Base-by-base conservation (phyloP, 1,140 invertebrate species). In the Apis florea region DNA sequence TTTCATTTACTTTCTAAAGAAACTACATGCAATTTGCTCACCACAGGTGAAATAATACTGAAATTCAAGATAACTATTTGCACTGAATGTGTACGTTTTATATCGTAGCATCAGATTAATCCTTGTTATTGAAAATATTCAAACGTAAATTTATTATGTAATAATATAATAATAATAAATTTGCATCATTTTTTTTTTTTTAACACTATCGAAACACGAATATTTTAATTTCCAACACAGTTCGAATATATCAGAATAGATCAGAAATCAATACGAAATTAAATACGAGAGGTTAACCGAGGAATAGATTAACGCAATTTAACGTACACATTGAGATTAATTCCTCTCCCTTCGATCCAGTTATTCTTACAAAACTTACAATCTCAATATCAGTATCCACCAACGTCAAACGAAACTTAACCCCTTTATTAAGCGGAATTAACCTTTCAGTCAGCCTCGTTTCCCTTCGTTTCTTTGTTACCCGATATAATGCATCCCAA, bases 391-490 rank as follows among this genome's bases (percentile, higher is more conserved):
- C 31, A 31, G 53, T 61, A 79, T 40, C 61, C 31, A 40, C 17
- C 3, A 31, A n/a, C n/a, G n/a, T 12, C 40, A 17, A 21, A 24
- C 12, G 66, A 51, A 59, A 26, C 6, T 68, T 59, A 26, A 69
- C 59, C 9, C 54, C n/a, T 79, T 64, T 66, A 56, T 79, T 40
- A 54, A 64, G 26, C 26, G 11, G 40, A 17, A 66, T 54, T 80
- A 74, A 80, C 58, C 31, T 56, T 53, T 63, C 49, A 19, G 6
- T n/a, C 26, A 24, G 19, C 54, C 79, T 31, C 2, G 61, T 49
- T 56, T 67, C 15, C 17, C n/a, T 47, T 49, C 53, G 49, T 72
- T 79, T 72, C 77, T 53, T 79, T 79, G 68, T 72, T 79, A 61
- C 47, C 76, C n/a, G n/a, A n/a, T n/a, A 47, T 72, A 79, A 71